phyloP scores from a whole-genome alignment of 2,888 invertebrate species.

The Patella ulyssiponensis region DNA sequence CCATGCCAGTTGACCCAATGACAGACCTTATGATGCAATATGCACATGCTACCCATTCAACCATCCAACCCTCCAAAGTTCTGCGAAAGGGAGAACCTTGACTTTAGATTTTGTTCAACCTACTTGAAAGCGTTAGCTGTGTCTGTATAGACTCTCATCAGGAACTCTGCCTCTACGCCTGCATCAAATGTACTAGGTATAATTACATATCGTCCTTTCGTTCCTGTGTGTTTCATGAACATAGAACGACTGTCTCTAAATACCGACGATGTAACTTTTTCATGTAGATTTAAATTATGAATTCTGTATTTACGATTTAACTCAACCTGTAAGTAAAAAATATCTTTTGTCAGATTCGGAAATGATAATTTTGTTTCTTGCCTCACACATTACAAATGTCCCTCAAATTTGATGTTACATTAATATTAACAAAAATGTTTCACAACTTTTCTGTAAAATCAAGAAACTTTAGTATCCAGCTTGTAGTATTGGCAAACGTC shows the following conservation, averaged over 20 bases:
- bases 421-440: too few relatives aligned
- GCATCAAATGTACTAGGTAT: conserved; percentile 77
- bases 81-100: neutral
- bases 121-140: conserved; percentile 62
- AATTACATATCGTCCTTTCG: conserved; percentile 75
- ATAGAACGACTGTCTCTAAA: conserved; percentile 73
- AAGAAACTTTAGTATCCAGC: too few relatives aligned
- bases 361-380: too few relatives aligned
- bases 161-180: conserved; percentile 74
- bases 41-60: too few relatives aligned
- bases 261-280: conserved; percentile 70
- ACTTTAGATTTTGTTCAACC: conserved; percentile 30
- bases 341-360: too few relatives aligned
- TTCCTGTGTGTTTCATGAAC: conserved; percentile 70
- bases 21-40: too few relatives aligned
- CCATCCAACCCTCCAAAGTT: neutral
- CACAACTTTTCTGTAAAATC: too few relatives aligned
- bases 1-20: too few relatives aligned
- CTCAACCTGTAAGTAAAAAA: conserved; percentile 65
- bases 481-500: too few relatives aligned
- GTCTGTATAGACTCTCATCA: conserved; percentile 74
- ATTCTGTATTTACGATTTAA: conserved; percentile 72
- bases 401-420: too few relatives aligned
- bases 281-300: conserved; percentile 69
- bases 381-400: too few relatives aligned